Base-by-base conservation (phyloP, 2,888 invertebrate species). In the Papilio demoleus region DNA sequence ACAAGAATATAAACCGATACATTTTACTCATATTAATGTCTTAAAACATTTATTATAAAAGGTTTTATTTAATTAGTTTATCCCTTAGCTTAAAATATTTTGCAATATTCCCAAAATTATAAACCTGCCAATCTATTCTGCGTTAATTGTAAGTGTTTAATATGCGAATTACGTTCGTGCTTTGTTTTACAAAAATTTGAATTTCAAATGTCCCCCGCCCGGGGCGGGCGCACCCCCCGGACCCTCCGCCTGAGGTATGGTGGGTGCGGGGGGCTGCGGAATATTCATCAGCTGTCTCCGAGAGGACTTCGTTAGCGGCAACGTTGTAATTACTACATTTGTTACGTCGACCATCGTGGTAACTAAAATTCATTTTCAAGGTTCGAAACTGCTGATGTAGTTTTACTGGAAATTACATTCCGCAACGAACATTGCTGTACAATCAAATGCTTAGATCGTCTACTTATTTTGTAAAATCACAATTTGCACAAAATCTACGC, bases 161-260 rank as follows among this genome's bases (percentile, higher is more conserved):
- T 67, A 45, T 47, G 68, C 61, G 50, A 62, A 68, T 56, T 42
- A 34, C 67, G 67, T 62, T 58, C 34, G 22, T 24, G 67, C 36
- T 67, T 53, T 62, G 67, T 63, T 68, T 56, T 47, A 63, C 58
- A 58, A 63, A 68, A 68, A 68, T 63, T 68, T 68, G 63, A 58
- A 68, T 42, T 68, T 68, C 56, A 68, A 68, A 68, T 22, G n/a
- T 31, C 34, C 45, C 36, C 56, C 60, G 40, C 38, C 27, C 53
- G 11, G 47, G 4, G 47, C 11, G 6, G 9, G 47, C n/a, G 36
- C 31, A 4, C 9, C 12, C 38, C 38, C 3, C n/a, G 36, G 4
- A 4, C 9, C 12, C 38, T 12, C 3, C 38, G 38, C 38, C 38
- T 4, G 40, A n/a, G n/a, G 40, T 6, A n/a, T n/a, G 45, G 19